Evolutionary conservation across 2,888 invertebrate species (phyloP), one percentile per base, ranked within the genome.

Genomic region (Cataglyphis albicans): DNA sequence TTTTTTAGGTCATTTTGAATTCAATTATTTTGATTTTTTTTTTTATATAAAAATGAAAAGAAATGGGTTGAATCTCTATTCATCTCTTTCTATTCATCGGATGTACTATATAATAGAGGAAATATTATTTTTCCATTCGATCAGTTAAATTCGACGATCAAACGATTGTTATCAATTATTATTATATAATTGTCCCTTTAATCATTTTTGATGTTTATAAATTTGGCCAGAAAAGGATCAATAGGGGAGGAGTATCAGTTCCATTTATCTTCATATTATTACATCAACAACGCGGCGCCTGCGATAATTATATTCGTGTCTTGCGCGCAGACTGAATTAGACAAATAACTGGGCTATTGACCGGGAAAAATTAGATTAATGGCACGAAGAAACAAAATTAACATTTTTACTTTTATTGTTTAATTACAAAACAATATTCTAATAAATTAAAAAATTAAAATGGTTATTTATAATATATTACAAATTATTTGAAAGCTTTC

Each of bases 291-390:
- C 18, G 68, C 32, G 68, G 59, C 57, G 78, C 68, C 44, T 61
- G 35, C 44, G 44, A 72, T 80, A 80, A 80, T 80, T 80, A 70
- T 25, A 41, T 80, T 80, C 41, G 12, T 59, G 12, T 25, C 32
- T 72, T 59, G 10, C 12, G 29, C 15, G 35, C n/a, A 10, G 4
- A 38, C 21, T 70, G 12, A 41, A 41, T 12, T 44, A 78, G 18
- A 44, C 18, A 18, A 64, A 9, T 25, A 18, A 18, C 32, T 78
- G 32, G 15, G 12, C 29, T 59, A 70, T 21, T 3, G 18, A 59
- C 55, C 21, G 57, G 21, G 15, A 21, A 44, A 52, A n/a, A 78
- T 68, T 68, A 68, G 21, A 68, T 68, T 57, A 32, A 12, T 32
- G 57, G 35, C 57, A 29, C 29, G 21, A 32, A 59, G 44, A 68